Conservation (phyloP, 2,888 invertebrate species). For the Schizaphis graminum region DNA sequence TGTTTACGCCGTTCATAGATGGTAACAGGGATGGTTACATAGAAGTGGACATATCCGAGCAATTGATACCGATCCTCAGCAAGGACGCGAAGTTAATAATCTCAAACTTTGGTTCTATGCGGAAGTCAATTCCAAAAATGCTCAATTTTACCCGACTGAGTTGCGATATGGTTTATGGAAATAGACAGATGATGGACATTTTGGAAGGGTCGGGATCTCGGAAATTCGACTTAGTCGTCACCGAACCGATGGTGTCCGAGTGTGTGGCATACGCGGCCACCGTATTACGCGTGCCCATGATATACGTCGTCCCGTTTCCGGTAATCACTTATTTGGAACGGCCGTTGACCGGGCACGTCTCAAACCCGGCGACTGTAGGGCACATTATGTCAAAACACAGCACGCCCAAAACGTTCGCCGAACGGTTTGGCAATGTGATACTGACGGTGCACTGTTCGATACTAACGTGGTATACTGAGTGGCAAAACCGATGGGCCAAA, state of each 20-base stretch:
- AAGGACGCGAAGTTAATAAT: no score
- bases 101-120: no score
- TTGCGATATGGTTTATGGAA: background rate
- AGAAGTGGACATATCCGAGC: no score
- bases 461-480: background rate
- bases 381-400: background rate
- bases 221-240: background rate
- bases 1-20: no score
- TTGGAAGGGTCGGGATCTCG: background rate
- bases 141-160: background rate
- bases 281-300: background rate
- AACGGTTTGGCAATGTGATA: background rate
- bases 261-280: slow-evolving; percentile 18
- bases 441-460: background rate
- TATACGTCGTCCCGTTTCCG: background rate
- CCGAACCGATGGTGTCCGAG: background rate
- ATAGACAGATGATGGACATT: background rate
- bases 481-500: background rate
- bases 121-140: background rate
- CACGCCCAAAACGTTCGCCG: background rate
- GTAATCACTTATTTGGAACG: background rate
- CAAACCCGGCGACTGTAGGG: background rate
- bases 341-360: background rate
- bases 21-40: no score
- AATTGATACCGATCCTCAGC: no score